phyloP scores from a whole-genome alignment of 2,888 invertebrate species.

The Spatulosminthurus flaviceps region DNA sequence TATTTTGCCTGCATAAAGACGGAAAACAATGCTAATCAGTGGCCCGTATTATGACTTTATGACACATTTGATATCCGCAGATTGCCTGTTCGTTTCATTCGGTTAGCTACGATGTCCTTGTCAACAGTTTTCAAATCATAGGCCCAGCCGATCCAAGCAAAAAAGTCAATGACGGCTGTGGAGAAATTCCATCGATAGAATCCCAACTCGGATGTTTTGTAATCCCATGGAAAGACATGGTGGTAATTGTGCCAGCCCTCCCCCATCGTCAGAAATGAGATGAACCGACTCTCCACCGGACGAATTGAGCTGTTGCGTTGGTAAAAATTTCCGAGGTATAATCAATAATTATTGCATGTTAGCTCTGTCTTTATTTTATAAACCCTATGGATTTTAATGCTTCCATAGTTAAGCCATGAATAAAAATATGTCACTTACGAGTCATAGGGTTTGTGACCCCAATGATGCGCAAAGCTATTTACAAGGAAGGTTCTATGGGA shows the following conservation, averaged over 20 bases:
- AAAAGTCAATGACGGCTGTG: conserved; percentile 72
- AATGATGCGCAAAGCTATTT: conserved; percentile 83
- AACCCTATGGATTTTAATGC: too few relatives aligned
- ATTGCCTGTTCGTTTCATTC: too few relatives aligned
- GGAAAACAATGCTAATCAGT: too few relatives aligned
- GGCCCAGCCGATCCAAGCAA: conserved; percentile 72
- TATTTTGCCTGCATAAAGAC: too few relatives aligned
- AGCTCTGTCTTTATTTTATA: too few relatives aligned
- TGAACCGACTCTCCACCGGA: conserved; percentile 79
- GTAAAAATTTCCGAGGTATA: background rate
- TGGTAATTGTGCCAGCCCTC: conserved; percentile 92
- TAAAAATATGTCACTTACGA: conserved; percentile 52
- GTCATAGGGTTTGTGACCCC: conserved; percentile 81
- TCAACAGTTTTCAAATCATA: conserved; percentile 74
- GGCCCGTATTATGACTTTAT: too few relatives aligned
- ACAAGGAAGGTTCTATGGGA: conserved; percentile 83
- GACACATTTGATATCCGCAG: too few relatives aligned
- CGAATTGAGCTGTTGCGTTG: conserved; percentile 72
- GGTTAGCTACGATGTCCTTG: too few relatives aligned
- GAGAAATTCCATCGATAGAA: conserved; percentile 70
- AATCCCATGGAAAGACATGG: conserved; percentile 84
- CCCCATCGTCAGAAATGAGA: conserved; percentile 76
- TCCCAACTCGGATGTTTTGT: conserved; percentile 69
- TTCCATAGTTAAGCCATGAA: too few relatives aligned
- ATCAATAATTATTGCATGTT: background rate